phyloP scores from a whole-genome alignment of 2,888 invertebrate species.

The Apodemia duryi region DNA sequence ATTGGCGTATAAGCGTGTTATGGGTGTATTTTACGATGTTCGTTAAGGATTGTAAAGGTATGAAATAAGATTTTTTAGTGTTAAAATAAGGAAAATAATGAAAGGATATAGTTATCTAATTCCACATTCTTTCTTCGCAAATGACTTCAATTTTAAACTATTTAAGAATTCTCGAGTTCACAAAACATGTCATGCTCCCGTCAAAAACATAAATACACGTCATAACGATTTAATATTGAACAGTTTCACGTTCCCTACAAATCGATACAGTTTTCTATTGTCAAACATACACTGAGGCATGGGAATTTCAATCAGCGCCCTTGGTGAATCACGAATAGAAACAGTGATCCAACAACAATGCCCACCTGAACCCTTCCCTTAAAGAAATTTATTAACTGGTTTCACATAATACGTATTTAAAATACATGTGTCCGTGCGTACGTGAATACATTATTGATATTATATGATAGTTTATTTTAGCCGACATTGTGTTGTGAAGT shows the following conservation, averaged over 20 bases:
- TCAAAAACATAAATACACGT: slow-evolving; percentile 67
- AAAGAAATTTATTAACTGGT: slow-evolving; percentile 63
- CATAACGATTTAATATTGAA: slow-evolving; percentile 60
- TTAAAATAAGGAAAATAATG: slow-evolving; percentile 17
- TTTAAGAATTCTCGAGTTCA: slow-evolving; percentile 46
- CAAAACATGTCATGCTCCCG: slow-evolving; percentile 59
- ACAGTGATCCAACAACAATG: slow-evolving; percentile 43
- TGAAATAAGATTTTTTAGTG: slow-evolving; percentile 29
- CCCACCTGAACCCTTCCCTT: slow-evolving; percentile 48
- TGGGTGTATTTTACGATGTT: slow-evolving; percentile 40
- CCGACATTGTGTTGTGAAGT: slow-evolving; percentile 47
- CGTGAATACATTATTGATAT: slow-evolving; percentile 75
- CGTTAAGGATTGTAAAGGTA: slow-evolving; percentile 38
- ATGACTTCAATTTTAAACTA: slow-evolving; percentile 22
- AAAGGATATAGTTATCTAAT: neutral
- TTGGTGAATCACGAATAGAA: slow-evolving; percentile 37
- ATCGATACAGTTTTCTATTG: slow-evolving; percentile 59
- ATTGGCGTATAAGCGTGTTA: slow-evolving; percentile 45
- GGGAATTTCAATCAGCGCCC: slow-evolving; percentile 66
- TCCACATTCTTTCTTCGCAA: slow-evolving; percentile 7
- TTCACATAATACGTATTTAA: slow-evolving; percentile 75
- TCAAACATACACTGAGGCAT: slow-evolving; percentile 48
- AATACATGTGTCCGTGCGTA: slow-evolving; percentile 73
- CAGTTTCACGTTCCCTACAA: slow-evolving; percentile 54
- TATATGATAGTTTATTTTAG: slow-evolving; percentile 78